Conservation (phyloP, 2,113 vertebrate genomes). For the Cathartes aura region DNA sequence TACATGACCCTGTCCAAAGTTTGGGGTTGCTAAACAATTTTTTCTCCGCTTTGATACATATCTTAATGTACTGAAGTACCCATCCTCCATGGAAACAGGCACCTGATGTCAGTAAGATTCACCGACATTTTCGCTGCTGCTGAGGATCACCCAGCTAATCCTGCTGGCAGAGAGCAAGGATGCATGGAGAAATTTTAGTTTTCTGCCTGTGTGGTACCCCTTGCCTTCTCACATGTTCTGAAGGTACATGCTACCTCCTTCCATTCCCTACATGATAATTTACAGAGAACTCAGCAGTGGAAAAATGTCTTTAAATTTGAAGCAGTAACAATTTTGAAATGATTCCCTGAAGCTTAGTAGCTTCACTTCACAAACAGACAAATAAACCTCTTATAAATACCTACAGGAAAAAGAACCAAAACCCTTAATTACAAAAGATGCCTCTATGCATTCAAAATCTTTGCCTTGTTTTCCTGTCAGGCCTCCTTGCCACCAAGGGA, state of each 20-base stretch:
- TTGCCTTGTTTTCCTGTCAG: slow-evolving; percentile 42
- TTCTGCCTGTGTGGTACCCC: neutral
- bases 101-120: neutral
- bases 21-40: neutral
- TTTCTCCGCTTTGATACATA: neutral
- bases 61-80: neutral
- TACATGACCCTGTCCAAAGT: neutral
- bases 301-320: neutral
- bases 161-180: neutral
- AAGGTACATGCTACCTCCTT: neutral
- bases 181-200: neutral
- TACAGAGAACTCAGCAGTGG: neutral
- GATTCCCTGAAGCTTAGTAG: neutral
- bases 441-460: slow-evolving; percentile 1
- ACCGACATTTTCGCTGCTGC: neutral
- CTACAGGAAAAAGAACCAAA: neutral
- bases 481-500: slow-evolving; percentile 15
- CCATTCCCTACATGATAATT: neutral
- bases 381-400: slow-evolving; percentile 9
- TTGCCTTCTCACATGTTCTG: neutral
- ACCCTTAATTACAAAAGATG: slow-evolving; percentile 16
- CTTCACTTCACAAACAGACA: neutral
- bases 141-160: neutral
- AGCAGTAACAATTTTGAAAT: neutral
- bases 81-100: neutral